phyloP scores from a whole-genome alignment of 2,113 vertebrate species.

The Dicaeum eximium region DNA sequence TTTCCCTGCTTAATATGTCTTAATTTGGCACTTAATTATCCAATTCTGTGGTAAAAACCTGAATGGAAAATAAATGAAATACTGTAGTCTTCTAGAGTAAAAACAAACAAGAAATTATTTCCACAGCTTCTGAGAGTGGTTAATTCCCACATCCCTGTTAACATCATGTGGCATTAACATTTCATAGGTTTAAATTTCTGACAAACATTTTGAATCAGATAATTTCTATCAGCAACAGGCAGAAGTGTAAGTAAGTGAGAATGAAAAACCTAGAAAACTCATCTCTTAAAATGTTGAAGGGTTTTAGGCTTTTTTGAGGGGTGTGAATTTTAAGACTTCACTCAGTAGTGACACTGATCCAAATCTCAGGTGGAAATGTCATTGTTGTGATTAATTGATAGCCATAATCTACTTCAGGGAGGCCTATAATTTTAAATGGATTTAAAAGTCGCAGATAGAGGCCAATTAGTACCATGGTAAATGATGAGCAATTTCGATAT shows the following conservation, averaged over 20 bases:
- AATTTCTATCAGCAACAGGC: not conserved
- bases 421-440: conserved; percentile 14
- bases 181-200: not conserved
- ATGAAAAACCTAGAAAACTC: accelerated
- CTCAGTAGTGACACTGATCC: not conserved
- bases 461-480: conserved; percentile 23
- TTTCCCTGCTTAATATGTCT: not conserved
- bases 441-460: not conserved
- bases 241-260: not conserved
- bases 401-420: not conserved
- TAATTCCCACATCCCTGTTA: not conserved
- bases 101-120: not conserved
- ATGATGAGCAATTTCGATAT: conserved; percentile 17
- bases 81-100: not conserved
- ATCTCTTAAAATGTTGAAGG: not conserved
- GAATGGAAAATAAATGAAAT: not conserved
- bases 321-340: not conserved
- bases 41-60: not conserved
- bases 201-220: not conserved
- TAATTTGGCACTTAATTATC: not conserved
- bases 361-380: conserved; percentile 7
- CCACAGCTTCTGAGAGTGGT: not conserved
- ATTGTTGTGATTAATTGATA: conserved; percentile 17
- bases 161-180: not conserved
- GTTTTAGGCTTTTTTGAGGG: not conserved